Evolutionary conservation across 1,140 invertebrate genomes (phyloP).

Genomic region (Copidosoma floridanum): DNA sequence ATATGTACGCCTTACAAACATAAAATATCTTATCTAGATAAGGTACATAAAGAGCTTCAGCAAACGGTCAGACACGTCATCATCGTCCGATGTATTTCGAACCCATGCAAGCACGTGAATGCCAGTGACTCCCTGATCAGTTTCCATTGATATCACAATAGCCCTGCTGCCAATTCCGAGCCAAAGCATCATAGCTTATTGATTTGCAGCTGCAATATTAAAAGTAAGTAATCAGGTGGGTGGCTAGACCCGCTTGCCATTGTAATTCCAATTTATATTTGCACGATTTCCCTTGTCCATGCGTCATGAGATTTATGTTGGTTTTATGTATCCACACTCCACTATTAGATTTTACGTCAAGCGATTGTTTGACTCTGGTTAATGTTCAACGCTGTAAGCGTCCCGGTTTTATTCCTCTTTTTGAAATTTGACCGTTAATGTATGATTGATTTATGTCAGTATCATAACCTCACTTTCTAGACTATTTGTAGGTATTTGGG

Average conservation of each 20-base stretch:
- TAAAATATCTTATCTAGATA: background rate
- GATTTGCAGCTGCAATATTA: constrained; percentile 52
- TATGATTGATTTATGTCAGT: constrained; percentile 1
- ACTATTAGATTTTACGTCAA: constrained; percentile 3
- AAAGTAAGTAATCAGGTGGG: constrained; percentile 50
- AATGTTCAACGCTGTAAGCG: too few relatives aligned
- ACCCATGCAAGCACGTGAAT: constrained; percentile 43
- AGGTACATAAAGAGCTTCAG: background rate
- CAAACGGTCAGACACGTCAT: too few relatives aligned
- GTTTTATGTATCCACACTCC: background rate
- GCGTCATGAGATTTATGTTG: background rate
- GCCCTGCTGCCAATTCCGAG: constrained; percentile 6
- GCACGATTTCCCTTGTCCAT: background rate
- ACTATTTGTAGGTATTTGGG: too few relatives aligned
- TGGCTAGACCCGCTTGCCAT: constrained; percentile 19
- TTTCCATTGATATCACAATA: too few relatives aligned
- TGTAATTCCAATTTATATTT: constrained; percentile 47
- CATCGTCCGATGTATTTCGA: constrained; percentile 45
- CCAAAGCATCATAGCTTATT: constrained; percentile 46
- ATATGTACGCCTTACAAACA: constrained; percentile 7
- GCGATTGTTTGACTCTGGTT: background rate
- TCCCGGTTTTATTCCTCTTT: background rate
- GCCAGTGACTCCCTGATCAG: too few relatives aligned
- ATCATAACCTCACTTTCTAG: too few relatives aligned
- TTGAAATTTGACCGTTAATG: background rate